Evolutionary conservation across 2,113 vertebrate species (phyloP).

Genomic region (Gymnocephalus cernua): DNA sequence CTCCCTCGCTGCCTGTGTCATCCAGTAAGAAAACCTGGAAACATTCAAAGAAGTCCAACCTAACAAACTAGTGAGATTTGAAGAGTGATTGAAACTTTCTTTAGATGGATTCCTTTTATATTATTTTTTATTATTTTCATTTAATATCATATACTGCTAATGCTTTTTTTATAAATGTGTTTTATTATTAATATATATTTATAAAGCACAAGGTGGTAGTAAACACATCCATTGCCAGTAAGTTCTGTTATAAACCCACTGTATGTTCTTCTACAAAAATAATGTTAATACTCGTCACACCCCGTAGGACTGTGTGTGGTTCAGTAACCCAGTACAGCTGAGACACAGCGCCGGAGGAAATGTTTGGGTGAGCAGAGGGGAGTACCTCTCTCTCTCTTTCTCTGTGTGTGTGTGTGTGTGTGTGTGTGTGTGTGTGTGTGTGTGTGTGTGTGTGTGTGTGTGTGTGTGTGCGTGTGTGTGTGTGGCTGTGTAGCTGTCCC

Average conservation of each 20-base stretch:
- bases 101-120: not conserved
- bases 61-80: conserved; percentile 9
- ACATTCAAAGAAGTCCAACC: not conserved
- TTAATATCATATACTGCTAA: not conserved
- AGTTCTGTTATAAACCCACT: conserved; percentile 17
- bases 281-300: conserved; percentile 37
- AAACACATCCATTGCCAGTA: not conserved
- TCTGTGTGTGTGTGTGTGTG: too few species aligned
- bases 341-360: conserved; percentile 47
- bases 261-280: conserved; percentile 19
- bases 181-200: too few species aligned
- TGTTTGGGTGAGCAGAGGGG: conserved; percentile 33
- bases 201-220: not conserved
- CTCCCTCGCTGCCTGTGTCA: not conserved
- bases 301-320: conserved; percentile 40
- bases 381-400: too few species aligned
- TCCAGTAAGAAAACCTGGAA: conserved; percentile 32
- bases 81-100: not conserved
- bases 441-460: too few species aligned
- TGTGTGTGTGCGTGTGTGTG: not conserved
- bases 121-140: not conserved
- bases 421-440: too few species aligned
- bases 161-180: not conserved
- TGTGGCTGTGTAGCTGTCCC: conserved; percentile 59
- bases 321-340: conserved; percentile 35